Evolutionary conservation across 2,113 vertebrate genomes (phyloP).

Genomic region (Columbina picui): DNA sequence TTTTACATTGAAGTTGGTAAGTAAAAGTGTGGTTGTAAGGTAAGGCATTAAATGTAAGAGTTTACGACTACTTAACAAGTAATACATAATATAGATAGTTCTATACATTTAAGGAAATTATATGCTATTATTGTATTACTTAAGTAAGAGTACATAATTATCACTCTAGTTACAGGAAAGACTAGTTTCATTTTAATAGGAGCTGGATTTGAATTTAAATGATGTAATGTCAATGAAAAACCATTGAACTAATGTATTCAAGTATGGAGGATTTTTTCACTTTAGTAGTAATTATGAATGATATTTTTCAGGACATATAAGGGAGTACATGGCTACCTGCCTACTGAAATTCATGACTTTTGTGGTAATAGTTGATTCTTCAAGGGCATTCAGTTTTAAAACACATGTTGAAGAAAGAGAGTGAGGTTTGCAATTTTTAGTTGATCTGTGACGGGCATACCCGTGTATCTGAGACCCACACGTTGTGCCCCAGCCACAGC

Average conservation of each 20-base stretch:
- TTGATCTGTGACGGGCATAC: not conserved
- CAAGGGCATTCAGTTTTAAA: not conserved
- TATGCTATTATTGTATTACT: not conserved
- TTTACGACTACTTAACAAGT: not conserved
- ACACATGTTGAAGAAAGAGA: not conserved
- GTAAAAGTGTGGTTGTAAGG: not conserved
- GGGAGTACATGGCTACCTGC: not conserved
- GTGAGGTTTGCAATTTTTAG: not conserved
- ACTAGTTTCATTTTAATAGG: conserved; percentile 8
- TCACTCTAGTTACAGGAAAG: not conserved
- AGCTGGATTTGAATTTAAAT: not conserved
- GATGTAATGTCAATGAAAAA: not conserved
- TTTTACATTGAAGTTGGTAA: not conserved
- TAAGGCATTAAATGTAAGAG: not conserved
- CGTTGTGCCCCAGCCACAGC: not conserved
- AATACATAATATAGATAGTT: not conserved
- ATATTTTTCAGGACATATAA: not conserved
- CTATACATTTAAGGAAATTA: not conserved
- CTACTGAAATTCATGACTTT: not conserved
- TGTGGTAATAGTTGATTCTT: not conserved
- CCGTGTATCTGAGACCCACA: fast-evolving
- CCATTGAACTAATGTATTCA: not conserved
- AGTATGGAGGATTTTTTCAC: not conserved
- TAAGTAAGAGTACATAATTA: not conserved
- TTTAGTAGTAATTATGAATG: not conserved